Evolutionary conservation across 2,888 invertebrate genomes (phyloP).

Genomic region (Papilio gigon): DNA sequence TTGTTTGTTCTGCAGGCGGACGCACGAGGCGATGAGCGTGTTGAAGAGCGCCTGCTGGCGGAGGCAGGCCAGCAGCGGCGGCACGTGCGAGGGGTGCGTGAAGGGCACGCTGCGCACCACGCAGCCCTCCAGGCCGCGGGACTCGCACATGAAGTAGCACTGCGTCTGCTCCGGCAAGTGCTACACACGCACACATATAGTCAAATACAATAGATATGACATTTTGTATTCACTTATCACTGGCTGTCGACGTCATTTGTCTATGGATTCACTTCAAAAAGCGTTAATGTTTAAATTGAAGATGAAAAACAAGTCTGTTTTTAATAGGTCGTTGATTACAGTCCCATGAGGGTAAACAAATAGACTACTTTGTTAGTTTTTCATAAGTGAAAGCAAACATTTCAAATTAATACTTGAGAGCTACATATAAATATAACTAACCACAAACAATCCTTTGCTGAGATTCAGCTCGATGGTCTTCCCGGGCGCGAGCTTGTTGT

Average conservation of each 20-base stretch:
- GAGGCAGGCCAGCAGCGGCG: conserved; percentile 91
- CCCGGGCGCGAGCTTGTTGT: conserved; percentile 83
- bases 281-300: no score
- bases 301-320: no score
- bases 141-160: conserved; percentile 95
- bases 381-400: no score
- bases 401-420: no score
- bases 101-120: conserved; percentile 92
- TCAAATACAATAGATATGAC: no score
- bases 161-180: conserved; percentile 96
- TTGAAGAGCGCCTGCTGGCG: conserved; percentile 97
- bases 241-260: no score
- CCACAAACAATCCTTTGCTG: conserved; percentile 93
- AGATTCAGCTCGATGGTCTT: conserved; percentile 85
- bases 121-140: conserved; percentile 87
- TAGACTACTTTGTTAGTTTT: no score
- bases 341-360: no score
- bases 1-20: conserved; percentile 90
- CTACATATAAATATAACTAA: conserved; percentile 80
- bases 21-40: conserved; percentile 93
- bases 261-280: no score
- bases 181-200: conserved; percentile 70
- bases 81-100: conserved; percentile 96
- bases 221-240: no score
- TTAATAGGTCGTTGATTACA: no score